Evolutionary conservation across 1,140 invertebrate species (phyloP), one percentile per base, ranked within the genome.

Genomic region (Euborellia annulipes): DNA sequence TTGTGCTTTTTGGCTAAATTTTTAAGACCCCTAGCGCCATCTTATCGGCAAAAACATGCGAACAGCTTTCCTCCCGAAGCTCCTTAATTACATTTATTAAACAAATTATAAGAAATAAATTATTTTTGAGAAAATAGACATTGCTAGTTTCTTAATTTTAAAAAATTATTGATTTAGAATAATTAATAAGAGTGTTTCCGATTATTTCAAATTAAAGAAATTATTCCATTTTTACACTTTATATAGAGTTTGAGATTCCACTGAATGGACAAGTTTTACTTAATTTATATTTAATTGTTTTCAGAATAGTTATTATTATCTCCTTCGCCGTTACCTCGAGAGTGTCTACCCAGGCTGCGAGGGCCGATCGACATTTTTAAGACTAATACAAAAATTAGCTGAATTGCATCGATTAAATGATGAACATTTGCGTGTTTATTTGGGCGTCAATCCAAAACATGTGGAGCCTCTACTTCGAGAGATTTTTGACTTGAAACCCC

Each of bases 401-500:
- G 86, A 93, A 59, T 70, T 94, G 9, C 79, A 86, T 53, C 75
- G 76, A 58, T 66, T 93, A 23, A 86, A 87, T 48, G 85, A 90
- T 51, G 82, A 85, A 49, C 78, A 92, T 39, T 82, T 91, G 7
- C 77, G 77, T 20, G 83, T 92, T 19, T 89, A 90, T 62, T 66
- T 92, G 20, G 85, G 92, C 61, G 82, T 91, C 1, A 88, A 93
- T 68, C 88, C 89, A 40, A 75, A 76, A 41, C 74, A 84, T 57
- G 82, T 94, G 38, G 88, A 92, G 54, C 91, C 90, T 3, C 65
- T 95, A 20, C 68, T 95, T 17, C 82, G 92, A 54, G 90, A 93
- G 71, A 88, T 93, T 61, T 88, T 93, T 55, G 87, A 93, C 64
- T 71, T 92, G 42, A 90, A 91, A 63, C 62, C 62, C 49, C 66